phyloP scores from a whole-genome alignment of 1,140 invertebrate species.

The Physella acuta region DNA sequence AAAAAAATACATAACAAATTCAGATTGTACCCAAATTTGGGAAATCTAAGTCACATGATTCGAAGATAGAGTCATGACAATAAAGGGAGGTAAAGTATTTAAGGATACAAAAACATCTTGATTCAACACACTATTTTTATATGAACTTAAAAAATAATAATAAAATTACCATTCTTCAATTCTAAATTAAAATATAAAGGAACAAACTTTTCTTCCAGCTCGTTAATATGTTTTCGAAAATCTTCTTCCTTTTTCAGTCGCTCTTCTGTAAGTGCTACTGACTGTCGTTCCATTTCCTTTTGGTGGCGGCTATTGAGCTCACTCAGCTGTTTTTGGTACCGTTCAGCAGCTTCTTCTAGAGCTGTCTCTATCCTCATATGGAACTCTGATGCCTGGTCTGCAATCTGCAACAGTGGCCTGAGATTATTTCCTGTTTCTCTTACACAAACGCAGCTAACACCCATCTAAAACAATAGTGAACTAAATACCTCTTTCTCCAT shows the following conservation, averaged over 20 bases:
- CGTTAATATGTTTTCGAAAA: constrained; percentile 36
- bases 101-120: too few species aligned
- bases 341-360: constrained; percentile 36
- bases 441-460: not conserved
- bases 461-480: not conserved
- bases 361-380: constrained; percentile 37
- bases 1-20: constrained; percentile 17
- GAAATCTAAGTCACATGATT: too few species aligned
- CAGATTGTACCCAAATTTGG: too few species aligned
- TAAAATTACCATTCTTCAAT: not conserved
- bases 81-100: too few species aligned
- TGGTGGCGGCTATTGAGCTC: constrained; percentile 45
- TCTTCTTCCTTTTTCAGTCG: constrained; percentile 41
- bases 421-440: too few species aligned
- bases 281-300: constrained; percentile 41
- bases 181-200: not conserved
- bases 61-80: too few species aligned
- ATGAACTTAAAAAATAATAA: too few species aligned
- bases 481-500: constrained; percentile 50
- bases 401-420: too few species aligned
- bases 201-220: constrained; percentile 41
- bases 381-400: constrained; percentile 44
- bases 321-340: constrained; percentile 41
- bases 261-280: constrained; percentile 34
- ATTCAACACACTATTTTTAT: too few species aligned